These are phyloP conservation scores for Cossypha niveicapilla DNA, from an alignment of 2,797 vertebrate genomes.

Conservation along the genomic window DNA sequence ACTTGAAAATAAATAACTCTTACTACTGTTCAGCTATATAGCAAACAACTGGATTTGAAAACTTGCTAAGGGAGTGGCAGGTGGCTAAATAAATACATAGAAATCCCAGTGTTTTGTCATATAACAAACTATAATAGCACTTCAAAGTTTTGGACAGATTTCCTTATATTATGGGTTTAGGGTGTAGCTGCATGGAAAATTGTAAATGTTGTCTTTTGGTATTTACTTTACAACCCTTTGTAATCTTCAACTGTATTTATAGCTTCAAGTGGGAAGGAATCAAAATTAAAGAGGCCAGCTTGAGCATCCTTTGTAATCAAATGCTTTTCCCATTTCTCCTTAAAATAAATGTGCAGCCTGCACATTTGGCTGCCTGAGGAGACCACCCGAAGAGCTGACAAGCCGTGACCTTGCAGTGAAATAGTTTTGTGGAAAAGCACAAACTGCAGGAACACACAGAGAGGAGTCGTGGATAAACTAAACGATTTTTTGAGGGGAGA, in stretches of 20 bases:
- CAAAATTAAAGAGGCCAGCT: slow-evolving; percentile 62
- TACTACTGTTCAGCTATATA: background rate
- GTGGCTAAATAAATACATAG: slow-evolving; percentile 19
- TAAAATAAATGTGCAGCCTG: slow-evolving; percentile 15
- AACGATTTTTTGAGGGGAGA: background rate
- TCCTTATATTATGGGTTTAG: slow-evolving; percentile 48
- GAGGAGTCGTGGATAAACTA: background rate
- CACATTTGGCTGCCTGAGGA: background rate
- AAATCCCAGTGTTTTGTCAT: slow-evolving; percentile 8
- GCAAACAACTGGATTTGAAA: slow-evolving; percentile 1
- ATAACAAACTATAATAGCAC: slow-evolving; percentile 32
- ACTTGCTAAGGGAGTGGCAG: background rate
- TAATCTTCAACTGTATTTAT: slow-evolving; percentile 60
- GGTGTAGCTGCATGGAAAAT: slow-evolving; percentile 37
- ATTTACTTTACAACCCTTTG: slow-evolving; percentile 51
- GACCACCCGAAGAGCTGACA: background rate
- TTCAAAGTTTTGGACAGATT: slow-evolving; percentile 56
- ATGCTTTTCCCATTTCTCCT: background rate
- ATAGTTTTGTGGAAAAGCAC: background rate
- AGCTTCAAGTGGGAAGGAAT: slow-evolving; percentile 6
- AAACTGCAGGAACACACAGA: background rate
- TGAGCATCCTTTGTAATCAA: slow-evolving; percentile 40
- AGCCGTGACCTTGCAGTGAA: background rate
- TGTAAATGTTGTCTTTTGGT: slow-evolving; percentile 51
- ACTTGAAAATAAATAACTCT: background rate